Base-by-base conservation (phyloP, 2,888 invertebrate species). In the Drosophila siamana region DNA sequence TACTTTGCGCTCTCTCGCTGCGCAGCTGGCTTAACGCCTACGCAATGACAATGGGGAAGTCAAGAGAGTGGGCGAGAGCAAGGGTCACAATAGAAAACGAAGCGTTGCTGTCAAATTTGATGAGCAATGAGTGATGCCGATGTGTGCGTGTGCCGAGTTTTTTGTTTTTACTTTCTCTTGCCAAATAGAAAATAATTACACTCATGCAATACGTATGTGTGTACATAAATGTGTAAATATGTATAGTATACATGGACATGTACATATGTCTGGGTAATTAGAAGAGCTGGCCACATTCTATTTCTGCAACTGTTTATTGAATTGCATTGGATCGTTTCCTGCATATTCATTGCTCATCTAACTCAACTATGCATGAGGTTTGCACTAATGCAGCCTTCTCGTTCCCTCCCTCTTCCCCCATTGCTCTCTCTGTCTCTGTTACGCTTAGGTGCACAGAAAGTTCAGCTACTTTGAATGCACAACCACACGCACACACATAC, bases 171-270 rank as follows among this genome's bases (percentile, higher is more conserved):
- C 86, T 82, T 82, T 82, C 86, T 82, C 84, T 75, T 80, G 66
- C 68, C 84, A 86, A 80, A 82, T 83, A 86, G 75, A 86, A 82
- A 82, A 80, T 80, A 86, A 86, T 82, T 86, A 80, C 69, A 52
- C 47, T 54, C 54, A 61, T 19, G 26, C 40, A 28, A 28, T 26
- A 51, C 5, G 7, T 15, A 15, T 8, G 8, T 22, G 16, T 24
- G 13, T 28, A 43, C 15, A 33, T 30, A 38, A 7, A 30, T 47
- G 36, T 3, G 5, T 15, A 30, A n/a, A 16, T 28, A 43, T 38
- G 4, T 30, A 38, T 15, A 3, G 6, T 44, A 5, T 5, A n/a
- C n/a, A n/a, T n/a, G n/a, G n/a, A n/a, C n/a, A n/a, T n/a, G n/a
- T n/a, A n/a, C n/a, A 41, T 11, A 40, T 43, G 44, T 51, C 41